Percentiles rank a stretch among this genome's conserved stretches.
Evolutionary conservation across 2,888 invertebrate species (phyloP).

Genomic region (Metalampra italica): DNA sequence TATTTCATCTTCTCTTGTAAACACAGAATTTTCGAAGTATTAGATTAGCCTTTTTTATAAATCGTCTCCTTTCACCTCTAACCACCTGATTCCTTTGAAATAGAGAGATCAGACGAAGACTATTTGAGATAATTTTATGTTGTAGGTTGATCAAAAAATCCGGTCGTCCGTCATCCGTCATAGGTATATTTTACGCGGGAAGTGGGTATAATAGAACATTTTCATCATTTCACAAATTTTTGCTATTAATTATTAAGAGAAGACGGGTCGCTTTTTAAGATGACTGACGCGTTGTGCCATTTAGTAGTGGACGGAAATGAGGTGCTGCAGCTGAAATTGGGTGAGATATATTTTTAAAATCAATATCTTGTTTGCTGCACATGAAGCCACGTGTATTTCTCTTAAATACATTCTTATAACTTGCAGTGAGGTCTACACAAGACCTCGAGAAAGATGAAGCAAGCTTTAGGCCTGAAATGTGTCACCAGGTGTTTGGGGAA

Average conservation of each 20-base stretch:
- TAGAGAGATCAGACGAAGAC: no score
- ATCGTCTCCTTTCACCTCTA: no score
- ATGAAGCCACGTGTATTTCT: background rate
- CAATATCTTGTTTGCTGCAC: background rate
- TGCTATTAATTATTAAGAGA: no score
- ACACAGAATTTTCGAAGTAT: no score
- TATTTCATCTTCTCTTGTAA: no score
- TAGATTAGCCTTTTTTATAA: no score
- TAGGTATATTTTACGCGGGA: constrained; percentile 35
- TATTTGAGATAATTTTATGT: background rate
- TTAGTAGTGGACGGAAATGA: constrained; percentile 78
- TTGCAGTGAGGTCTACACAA: constrained; percentile 77
- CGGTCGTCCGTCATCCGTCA: no score
- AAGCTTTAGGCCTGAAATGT: constrained; percentile 90
- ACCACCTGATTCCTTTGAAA: no score
- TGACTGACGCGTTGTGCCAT: constrained; percentile 71
- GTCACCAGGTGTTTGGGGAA: constrained; percentile 95
- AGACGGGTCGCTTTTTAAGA: constrained; percentile 26
- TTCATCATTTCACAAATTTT: no score
- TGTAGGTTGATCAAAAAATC: background rate
- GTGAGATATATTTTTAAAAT: constrained; percentile 33
- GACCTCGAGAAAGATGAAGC: constrained; percentile 83
- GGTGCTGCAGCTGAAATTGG: constrained; percentile 75
- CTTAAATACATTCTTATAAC: background rate
- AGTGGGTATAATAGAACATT: constrained; percentile 6